Evolutionary conservation across 2,888 invertebrate species (phyloP), one percentile per base, ranked within the genome.

Genomic region (Campoplex capitator): DNA sequence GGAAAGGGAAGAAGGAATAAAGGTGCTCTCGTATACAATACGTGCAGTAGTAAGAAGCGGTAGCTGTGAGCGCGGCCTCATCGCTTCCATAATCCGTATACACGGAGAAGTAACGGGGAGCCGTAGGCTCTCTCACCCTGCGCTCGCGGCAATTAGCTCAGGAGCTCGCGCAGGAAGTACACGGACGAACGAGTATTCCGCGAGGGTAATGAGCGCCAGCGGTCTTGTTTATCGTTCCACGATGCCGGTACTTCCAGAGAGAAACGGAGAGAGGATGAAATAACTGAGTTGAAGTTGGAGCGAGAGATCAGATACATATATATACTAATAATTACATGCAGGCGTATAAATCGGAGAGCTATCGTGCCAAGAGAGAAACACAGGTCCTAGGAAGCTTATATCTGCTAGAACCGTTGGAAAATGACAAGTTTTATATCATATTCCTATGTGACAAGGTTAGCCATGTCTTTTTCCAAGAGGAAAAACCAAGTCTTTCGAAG

Each of bases 131-230:
- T 67, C 86, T 67, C 86, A 77, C 86, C 77, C 79, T 65, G 80
- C 91, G 90, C 90, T 91, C 90, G 89, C 89, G 89, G 91, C 92
- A 93, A 93, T 93, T 93, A 93, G 92, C 92, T 81, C 84, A 74
- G 81, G 58, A 84, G 81, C 84, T 92, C 89, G 90, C 89, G 89
- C 90, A 89, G 90, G 91, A 90, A 92, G 91, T 89, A 91, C 90
- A 90, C 81, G 89, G 89, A 83, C 89, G 85, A 91, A 90, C 90
- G 90, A 91, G 91, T 92, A 91, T 91, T 91, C 79, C 83, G 79
- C 83, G 79, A 86, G 80, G 83, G 83, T 86, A 86, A 84, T 86
- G 88, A 88, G 86, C 79, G 71, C 78, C 82, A 75, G 86, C 77
- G 76, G 84, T 85, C 75, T 65, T 58, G 51, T 35, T 73, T 73